These are phyloP conservation scores for Dexiosoma caninum DNA, from an alignment of 2,888 invertebrate species.

Conservation along the genomic window DNA sequence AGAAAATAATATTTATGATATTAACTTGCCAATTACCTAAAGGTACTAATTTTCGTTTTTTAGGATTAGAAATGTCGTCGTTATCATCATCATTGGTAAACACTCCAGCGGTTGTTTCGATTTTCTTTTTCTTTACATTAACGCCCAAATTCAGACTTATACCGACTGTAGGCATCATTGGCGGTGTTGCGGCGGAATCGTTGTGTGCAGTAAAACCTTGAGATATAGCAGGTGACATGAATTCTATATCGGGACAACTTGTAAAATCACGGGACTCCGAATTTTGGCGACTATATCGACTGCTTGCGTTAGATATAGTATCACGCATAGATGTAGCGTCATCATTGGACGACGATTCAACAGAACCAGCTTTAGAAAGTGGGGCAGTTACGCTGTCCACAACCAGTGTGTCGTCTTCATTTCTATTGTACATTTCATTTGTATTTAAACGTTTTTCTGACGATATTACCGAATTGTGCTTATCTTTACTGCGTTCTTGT, in stretches of 20 bases:
- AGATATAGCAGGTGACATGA: constrained; percentile 76
- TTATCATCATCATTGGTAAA: constrained; percentile 91
- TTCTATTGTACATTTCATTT: constrained; percentile 55
- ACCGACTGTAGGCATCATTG: constrained; percentile 74
- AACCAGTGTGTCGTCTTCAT: constrained; percentile 79
- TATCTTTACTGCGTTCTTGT: constrained; percentile 79
- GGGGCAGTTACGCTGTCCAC: constrained; percentile 38
- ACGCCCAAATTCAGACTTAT: constrained; percentile 78
- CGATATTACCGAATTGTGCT: constrained; percentile 73
- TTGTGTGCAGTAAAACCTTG: constrained; percentile 67
- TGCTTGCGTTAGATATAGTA: constrained; percentile 81
- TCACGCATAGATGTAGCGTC: constrained; percentile 86
- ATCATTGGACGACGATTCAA: constrained; percentile 72
- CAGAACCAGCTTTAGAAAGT: constrained; percentile 64
- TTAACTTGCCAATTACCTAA: constrained; percentile 79
- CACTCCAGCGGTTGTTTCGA: constrained; percentile 86
- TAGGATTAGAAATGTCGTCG: constrained; percentile 79
- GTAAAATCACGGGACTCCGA: constrained; percentile 74
- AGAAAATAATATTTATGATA: neutral
- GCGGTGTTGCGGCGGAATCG: constrained; percentile 71
- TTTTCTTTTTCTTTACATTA: constrained; percentile 82
- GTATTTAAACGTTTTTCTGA: constrained; percentile 67
- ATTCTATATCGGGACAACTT: constrained; percentile 76
- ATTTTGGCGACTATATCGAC: constrained; percentile 70
- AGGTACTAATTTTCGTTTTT: constrained; percentile 88